These are phyloP conservation scores for Scomber japonicus DNA, from an alignment of 2,113 vertebrate species.

Conservation along the genomic window DNA sequence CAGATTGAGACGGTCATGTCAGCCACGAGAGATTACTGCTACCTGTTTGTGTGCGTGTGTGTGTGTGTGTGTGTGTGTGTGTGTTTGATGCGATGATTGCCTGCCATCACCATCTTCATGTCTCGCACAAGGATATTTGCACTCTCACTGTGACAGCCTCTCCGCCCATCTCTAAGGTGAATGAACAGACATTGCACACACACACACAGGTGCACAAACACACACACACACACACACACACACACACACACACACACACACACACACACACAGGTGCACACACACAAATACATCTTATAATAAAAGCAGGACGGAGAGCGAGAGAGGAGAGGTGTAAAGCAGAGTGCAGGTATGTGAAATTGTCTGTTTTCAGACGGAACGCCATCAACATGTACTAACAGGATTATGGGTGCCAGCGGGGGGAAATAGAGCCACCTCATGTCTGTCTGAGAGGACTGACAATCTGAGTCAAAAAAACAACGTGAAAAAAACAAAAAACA, in stretches of 20 bases:
- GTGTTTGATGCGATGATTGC: conserved; percentile 38
- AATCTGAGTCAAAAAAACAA: conserved; percentile 5
- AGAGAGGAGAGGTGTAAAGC: conserved; percentile 12
- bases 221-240: conserved; percentile 12
- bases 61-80: conserved; percentile 5
- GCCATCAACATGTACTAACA: conserved; percentile 49
- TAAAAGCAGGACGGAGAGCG: conserved; percentile 23
- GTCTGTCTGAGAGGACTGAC: conserved; percentile 4
- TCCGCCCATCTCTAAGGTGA: conserved; percentile 16
- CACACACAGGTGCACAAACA: background rate
- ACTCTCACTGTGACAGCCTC: conserved; percentile 30
- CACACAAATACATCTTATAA: background rate
- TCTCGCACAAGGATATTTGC: conserved; percentile 41
- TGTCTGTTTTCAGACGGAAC: conserved; percentile 34
- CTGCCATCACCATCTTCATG: conserved; percentile 23
- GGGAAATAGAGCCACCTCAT: background rate
- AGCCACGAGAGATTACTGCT: conserved; percentile 52
- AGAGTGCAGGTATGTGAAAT: conserved; percentile 36
- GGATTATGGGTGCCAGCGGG: conserved; percentile 38
- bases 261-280: background rate
- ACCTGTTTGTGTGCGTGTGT: conserved; percentile 41
- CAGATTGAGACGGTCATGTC: conserved; percentile 69
- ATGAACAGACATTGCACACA: background rate
- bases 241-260: background rate
- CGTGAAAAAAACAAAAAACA: conserved; percentile 1